Conservation (phyloP, 2,797 vertebrate species). For the Setipinna tenuifilis region DNA sequence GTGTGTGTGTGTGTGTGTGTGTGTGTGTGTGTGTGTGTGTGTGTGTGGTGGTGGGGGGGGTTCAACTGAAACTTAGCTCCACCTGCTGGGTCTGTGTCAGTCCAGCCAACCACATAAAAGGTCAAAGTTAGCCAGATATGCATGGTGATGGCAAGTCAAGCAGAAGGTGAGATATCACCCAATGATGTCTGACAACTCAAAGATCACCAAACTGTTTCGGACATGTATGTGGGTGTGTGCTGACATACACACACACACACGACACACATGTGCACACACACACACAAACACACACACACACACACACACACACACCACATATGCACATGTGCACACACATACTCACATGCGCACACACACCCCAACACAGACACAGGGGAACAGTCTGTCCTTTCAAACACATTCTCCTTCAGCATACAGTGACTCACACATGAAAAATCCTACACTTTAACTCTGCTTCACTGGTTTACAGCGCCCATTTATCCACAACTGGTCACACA, state of each 20-base stretch:
- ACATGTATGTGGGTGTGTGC: conserved; percentile 17
- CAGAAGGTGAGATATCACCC: conserved; percentile 37
- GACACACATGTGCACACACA: conserved; percentile 21
- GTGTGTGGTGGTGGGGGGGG: no score
- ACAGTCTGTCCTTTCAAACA: conserved; percentile 24
- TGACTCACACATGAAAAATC: neutral
- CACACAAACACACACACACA: conserved; percentile 36
- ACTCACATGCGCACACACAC: conserved; percentile 31
- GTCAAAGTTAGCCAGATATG: conserved; percentile 39
- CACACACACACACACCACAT: conserved; percentile 29
- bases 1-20: no score
- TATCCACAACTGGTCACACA: conserved; percentile 18
- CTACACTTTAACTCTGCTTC: neutral
- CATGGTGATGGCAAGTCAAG: conserved; percentile 31
- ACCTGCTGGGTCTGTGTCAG: neutral
- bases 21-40: no score
- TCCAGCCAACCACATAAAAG: conserved; percentile 39
- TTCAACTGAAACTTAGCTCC: no score
- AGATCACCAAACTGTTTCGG: conserved; percentile 9
- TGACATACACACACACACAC: neutral
- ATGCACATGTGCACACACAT: conserved; percentile 42
- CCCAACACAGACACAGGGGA: neutral
- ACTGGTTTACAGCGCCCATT: neutral
- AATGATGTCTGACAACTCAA: conserved; percentile 4
- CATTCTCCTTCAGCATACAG: neutral